These are phyloP conservation scores for Ceyx margarethae DNA, from an alignment of 2,113 vertebrate genomes.

Conservation along the genomic window DNA sequence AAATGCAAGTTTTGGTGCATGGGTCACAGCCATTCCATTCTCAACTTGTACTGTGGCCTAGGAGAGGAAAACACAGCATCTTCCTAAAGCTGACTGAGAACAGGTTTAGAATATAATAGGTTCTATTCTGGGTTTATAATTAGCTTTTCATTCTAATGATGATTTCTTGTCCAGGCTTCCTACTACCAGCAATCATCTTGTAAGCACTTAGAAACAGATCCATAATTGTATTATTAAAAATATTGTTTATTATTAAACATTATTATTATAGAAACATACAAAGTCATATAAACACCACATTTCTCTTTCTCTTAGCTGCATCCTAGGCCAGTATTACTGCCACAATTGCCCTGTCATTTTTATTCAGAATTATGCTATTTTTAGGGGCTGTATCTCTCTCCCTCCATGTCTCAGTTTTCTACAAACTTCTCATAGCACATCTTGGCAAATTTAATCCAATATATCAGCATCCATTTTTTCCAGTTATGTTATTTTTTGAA, in stretches of 20 bases:
- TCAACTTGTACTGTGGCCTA: neutral
- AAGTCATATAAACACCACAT: neutral
- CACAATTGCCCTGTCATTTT: neutral
- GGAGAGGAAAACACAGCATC: accelerated
- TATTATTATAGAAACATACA: neutral
- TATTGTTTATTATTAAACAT: no score
- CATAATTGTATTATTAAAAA: neutral
- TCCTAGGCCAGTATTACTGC: neutral
- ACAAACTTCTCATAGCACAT: neutral
- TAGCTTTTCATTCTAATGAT: neutral
- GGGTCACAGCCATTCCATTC: neutral
- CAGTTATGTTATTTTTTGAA: neutral
- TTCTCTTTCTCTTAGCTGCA: neutral
- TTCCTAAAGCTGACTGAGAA: neutral
- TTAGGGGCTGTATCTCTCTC: neutral
- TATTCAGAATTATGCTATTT: neutral
- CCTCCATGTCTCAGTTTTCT: neutral
- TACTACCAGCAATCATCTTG: neutral
- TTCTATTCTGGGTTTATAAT: neutral
- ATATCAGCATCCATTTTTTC: neutral
- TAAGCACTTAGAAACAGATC: neutral
- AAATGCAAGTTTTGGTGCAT: neutral
- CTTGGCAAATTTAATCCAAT: neutral
- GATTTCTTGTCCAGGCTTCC: neutral
- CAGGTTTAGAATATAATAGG: no score